Evolutionary conservation across 2,888 invertebrate genomes (phyloP).

Genomic region (Pimpla rufipes): DNA sequence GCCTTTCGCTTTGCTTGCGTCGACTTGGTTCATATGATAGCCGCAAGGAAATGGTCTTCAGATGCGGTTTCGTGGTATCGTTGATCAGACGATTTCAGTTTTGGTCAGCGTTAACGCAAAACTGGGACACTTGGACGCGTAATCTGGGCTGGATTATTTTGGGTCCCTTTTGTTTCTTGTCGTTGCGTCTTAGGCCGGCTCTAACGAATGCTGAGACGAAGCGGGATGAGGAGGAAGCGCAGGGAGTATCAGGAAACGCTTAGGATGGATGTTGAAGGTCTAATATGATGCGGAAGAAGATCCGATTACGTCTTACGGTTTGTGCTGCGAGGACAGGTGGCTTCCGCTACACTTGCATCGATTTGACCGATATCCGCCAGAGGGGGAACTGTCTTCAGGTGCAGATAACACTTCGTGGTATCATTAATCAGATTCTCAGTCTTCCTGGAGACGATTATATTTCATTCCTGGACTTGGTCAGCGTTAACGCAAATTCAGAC

Average conservation of each 20-base stretch:
- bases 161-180: no score
- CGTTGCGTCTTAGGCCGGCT: no score
- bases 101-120: conserved; percentile 23
- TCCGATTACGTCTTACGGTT: background rate
- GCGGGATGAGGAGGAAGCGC: no score
- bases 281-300: no score
- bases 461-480: conserved; percentile 4
- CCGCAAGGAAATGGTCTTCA: no score
- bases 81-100: no score
- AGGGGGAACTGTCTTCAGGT: background rate
- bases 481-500: conserved; percentile 21
- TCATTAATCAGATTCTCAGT: background rate
- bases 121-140: conserved; percentile 8
- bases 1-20: conserved; percentile 50
- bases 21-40: no score
- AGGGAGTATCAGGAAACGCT: conserved; percentile 55
- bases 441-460: conserved; percentile 20
- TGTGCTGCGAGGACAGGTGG: no score
- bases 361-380: background rate
- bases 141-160: conserved; percentile 7
- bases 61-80: conserved; percentile 1
- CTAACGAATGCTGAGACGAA: no score
- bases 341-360: no score
- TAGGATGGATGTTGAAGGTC: no score
- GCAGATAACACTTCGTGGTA: background rate